phyloP scores from a whole-genome alignment of 2,113 vertebrate species.

The Nestor notabilis region DNA sequence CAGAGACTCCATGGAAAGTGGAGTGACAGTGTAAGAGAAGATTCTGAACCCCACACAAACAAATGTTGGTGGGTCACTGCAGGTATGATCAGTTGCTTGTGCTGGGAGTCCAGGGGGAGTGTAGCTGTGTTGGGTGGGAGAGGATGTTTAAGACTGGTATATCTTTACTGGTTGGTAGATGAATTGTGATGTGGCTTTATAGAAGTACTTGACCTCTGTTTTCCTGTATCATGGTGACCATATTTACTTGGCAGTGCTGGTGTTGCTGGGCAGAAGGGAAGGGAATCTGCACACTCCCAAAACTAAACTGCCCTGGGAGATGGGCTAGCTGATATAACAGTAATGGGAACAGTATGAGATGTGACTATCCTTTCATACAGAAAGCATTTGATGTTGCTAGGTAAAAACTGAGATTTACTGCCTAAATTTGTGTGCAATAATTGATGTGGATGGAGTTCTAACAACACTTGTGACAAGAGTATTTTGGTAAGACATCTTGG shows the following conservation, averaged over 20 bases:
- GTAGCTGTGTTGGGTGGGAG: not conserved
- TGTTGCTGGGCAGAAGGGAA: not conserved
- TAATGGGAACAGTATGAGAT: fast-evolving
- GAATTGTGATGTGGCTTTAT: not conserved
- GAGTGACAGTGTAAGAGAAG: not conserved
- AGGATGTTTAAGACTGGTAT: not conserved
- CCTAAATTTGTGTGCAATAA: not conserved
- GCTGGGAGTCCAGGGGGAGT: not conserved
- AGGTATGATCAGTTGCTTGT: not conserved
- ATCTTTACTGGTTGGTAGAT: not conserved
- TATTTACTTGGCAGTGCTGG: not conserved
- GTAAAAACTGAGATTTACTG: not conserved
- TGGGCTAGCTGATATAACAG: not conserved
- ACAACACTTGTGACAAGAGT: not conserved
- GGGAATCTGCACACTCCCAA: not conserved
- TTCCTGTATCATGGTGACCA: not conserved
- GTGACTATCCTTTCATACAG: not conserved
- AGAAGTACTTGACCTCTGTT: not conserved
- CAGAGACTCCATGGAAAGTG: not conserved
- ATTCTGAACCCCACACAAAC: fast-evolving
- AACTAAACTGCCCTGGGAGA: not conserved
- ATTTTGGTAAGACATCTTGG: not conserved
- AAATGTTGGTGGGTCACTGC: not conserved
- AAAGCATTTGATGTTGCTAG: not conserved
- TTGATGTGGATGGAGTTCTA: not conserved